These are phyloP conservation scores for Lasius platythorax DNA, from an alignment of 2,888 invertebrate genomes.

Conservation along the genomic window DNA sequence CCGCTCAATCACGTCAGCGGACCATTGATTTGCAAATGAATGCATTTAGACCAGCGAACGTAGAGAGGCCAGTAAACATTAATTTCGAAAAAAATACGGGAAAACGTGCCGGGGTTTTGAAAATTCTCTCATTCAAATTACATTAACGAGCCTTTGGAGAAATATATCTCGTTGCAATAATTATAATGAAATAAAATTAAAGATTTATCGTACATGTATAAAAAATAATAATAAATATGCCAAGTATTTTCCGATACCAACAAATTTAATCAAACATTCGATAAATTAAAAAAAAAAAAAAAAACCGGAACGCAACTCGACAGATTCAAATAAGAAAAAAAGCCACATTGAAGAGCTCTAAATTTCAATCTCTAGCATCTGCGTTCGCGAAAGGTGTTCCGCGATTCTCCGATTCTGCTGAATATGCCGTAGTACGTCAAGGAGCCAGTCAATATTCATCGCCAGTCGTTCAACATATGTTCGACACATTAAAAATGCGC, in stretches of 20 bases:
- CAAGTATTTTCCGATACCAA: not conserved
- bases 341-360: not conserved
- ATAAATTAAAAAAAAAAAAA: not conserved
- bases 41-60: not conserved
- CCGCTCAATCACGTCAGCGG: not conserved
- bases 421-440: not conserved
- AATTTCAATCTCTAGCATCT: not conserved
- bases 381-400: not conserved
- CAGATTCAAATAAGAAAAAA: not conserved
- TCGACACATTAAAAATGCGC: conserved; percentile 17
- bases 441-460: not conserved
- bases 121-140: conserved; percentile 7
- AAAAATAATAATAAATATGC: not conserved
- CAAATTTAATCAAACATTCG: not conserved
- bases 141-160: not conserved
- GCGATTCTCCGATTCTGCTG: not conserved
- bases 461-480: not conserved
- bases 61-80: not conserved
- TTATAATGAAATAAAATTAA: conserved; percentile 5
- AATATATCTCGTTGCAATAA: not conserved
- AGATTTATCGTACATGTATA: not conserved
- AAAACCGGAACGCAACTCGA: not conserved
- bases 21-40: conserved; percentile 9
- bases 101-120: not conserved
- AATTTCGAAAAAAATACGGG: not conserved